Evolutionary conservation across 2,888 invertebrate genomes (phyloP).

Genomic region (Dasypolia templi): DNA sequence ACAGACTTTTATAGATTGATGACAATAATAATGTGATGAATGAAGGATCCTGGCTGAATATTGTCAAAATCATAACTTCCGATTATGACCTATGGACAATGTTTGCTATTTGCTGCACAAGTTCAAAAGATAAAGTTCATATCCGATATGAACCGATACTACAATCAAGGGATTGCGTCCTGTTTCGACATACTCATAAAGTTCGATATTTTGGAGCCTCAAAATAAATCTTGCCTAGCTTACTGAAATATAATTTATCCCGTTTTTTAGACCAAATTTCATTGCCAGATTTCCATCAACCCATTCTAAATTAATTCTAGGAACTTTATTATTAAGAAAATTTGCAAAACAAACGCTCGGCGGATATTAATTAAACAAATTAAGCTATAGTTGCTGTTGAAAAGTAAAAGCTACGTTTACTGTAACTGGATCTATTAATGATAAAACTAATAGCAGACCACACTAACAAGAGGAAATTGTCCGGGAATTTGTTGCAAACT

Average conservation of each 20-base stretch:
- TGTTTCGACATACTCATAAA: too few relatives aligned
- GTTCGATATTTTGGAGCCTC: not conserved
- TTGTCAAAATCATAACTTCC: not conserved
- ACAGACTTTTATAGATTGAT: not conserved
- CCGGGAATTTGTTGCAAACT: slow-evolving; percentile 45
- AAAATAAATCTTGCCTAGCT: not conserved
- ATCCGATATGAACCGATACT: too few relatives aligned
- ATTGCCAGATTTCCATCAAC: slow-evolving; percentile 11
- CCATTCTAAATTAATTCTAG: slow-evolving; percentile 22
- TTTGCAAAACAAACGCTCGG: slow-evolving; percentile 24
- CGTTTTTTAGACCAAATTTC: slow-evolving; percentile 5
- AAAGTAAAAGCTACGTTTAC: slow-evolving; percentile 11
- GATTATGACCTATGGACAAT: not conserved
- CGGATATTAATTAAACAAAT: slow-evolving; percentile 30
- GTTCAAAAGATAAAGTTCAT: too few relatives aligned
- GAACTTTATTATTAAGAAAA: slow-evolving; percentile 45
- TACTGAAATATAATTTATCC: not conserved
- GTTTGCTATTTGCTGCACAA: not conserved
- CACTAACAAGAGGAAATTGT: slow-evolving; percentile 49
- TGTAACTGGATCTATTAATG: slow-evolving; percentile 24
- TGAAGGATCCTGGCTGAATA: not conserved
- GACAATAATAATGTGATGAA: not conserved
- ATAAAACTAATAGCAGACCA: slow-evolving; percentile 21
- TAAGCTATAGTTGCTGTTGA: slow-evolving; percentile 11
- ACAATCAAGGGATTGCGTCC: too few relatives aligned